A percentile compares a stretch with the other conserved stretches of the same genome.
phyloP scores from a whole-genome alignment of 2,797 vertebrate genomes.

The Myiotriccus ornatus region DNA sequence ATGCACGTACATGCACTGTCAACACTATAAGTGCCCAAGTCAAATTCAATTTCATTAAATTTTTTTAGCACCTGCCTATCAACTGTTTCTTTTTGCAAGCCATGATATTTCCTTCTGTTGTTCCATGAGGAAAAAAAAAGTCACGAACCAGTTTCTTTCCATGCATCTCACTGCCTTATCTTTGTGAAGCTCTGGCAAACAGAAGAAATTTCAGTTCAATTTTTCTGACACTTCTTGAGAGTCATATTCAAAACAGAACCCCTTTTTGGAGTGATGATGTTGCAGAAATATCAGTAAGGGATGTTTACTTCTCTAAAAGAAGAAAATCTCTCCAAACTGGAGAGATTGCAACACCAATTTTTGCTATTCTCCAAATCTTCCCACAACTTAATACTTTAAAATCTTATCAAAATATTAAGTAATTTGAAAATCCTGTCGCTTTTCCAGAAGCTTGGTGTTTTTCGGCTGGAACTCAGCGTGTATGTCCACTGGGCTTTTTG shows the following conservation, averaged over 20 bases:
- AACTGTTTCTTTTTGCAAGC: neutral
- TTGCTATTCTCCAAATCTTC: neutral
- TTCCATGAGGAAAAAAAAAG: neutral
- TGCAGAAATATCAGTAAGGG: neutral
- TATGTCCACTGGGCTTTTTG: neutral
- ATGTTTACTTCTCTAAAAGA: neutral
- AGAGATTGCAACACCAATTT: neutral
- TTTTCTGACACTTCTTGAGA: neutral
- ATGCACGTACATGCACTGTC: fast-evolving
- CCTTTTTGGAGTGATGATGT: neutral
- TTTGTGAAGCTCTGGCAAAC: neutral
- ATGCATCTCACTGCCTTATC: neutral
- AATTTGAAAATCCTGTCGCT: neutral
- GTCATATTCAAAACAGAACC: neutral
- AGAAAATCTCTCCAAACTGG: neutral
- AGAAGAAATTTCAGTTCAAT: neutral
- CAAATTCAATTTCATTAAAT: neutral
- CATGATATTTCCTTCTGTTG: neutral
- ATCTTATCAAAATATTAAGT: neutral
- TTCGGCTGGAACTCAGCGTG: neutral
- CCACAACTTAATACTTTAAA: neutral
- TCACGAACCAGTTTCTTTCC: neutral
- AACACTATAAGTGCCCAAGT: neutral
- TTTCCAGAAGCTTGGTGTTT: neutral
- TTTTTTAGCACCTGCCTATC: neutral